These are phyloP conservation scores for Chrysocyon brachyurus DNA, from an alignment of 2,797 vertebrate species.

Conservation along the genomic window DNA sequence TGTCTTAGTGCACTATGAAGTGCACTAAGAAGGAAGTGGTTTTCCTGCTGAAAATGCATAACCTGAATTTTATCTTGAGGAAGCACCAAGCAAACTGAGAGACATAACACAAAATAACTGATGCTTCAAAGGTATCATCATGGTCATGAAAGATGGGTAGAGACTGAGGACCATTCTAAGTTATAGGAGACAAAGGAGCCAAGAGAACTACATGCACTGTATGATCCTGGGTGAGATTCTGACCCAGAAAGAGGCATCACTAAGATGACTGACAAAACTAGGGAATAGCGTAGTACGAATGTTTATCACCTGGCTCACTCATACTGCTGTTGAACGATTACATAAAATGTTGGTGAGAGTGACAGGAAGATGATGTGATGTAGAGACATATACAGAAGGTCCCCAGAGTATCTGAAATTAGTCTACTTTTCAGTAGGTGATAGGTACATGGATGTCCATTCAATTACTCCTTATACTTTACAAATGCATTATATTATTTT, in stretches of 20 bases:
- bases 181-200: neutral
- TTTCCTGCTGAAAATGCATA: neutral
- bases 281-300: neutral
- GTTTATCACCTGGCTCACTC: neutral
- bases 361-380: neutral
- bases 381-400: neutral
- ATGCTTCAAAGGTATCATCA: neutral
- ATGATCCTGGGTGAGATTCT: neutral
- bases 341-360: neutral
- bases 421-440: neutral
- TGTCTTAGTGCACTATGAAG: neutral
- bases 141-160: neutral
- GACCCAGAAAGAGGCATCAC: neutral
- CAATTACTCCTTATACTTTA: neutral
- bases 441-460: neutral
- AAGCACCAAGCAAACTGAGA: neutral
- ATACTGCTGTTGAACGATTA: neutral
- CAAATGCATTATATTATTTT: neutral
- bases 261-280: neutral
- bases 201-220: neutral
- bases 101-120: neutral
- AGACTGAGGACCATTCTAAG: neutral
- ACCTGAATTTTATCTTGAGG: neutral
- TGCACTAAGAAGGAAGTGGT: neutral
- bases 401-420: neutral